These are phyloP conservation scores for Blastobasis adustella DNA, from an alignment of 2,888 invertebrate genomes.

Conservation along the genomic window DNA sequence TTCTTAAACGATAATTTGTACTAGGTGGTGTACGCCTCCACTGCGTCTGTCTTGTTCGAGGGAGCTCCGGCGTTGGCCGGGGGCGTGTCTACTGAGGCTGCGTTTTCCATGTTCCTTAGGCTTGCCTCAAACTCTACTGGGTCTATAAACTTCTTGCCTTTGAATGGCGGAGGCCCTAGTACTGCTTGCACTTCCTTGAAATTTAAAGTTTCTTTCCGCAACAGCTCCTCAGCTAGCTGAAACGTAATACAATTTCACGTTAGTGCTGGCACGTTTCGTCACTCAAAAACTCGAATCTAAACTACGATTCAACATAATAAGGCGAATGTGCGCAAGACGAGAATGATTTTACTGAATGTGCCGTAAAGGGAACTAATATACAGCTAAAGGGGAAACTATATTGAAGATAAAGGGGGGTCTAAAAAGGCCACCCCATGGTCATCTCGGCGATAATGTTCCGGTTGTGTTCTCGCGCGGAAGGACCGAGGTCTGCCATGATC, in stretches of 20 bases:
- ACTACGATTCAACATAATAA: too few species aligned
- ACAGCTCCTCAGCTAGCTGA: constrained; percentile 89
- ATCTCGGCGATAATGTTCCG: too few species aligned
- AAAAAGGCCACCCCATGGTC: too few species aligned
- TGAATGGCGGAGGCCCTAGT: constrained; percentile 91
- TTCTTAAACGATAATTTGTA: too few species aligned
- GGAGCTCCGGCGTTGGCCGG: constrained; percentile 32
- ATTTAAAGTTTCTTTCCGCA: constrained; percentile 93
- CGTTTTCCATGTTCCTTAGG: constrained; percentile 55
- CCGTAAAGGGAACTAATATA: too few species aligned
- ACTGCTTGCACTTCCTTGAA: constrained; percentile 91
- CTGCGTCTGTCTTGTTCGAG: constrained; percentile 30
- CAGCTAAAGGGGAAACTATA: too few species aligned
- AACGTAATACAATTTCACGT: constrained; percentile 19
- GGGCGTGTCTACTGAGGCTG: constrained; percentile 22
- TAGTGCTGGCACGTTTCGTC: background rate
- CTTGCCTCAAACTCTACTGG: constrained; percentile 84
- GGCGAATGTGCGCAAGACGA: too few species aligned
- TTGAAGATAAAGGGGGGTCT: too few species aligned
- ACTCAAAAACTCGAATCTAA: too few species aligned
- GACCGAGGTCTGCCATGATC: too few species aligned
- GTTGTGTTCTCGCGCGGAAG: too few species aligned
- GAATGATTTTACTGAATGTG: too few species aligned
- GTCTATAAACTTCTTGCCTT: constrained; percentile 83
- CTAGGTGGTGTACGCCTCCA: background rate